Base-by-base conservation (phyloP, 2,113 vertebrate species). In the Channa maculata region DNA sequence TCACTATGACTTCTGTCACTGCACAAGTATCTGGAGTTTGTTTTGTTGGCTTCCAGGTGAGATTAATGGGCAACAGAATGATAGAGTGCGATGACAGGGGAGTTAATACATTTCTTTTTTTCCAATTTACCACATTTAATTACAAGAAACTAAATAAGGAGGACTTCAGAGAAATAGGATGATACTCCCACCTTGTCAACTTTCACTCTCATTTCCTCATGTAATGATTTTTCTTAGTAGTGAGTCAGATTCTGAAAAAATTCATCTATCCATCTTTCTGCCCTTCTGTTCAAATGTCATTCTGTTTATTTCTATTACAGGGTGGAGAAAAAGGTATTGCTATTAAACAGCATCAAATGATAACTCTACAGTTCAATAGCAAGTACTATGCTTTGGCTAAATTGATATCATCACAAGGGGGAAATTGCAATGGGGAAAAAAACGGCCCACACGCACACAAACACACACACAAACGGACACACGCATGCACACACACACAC, bases 321-420 rank as follows among this genome's bases (percentile, higher is more conserved):
- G 39, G 11, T 53, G 54, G 2, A 24, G 59, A 2, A 61, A 73
- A 64, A 60, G 57, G 41, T 46, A 45, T 74, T 57, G 43, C 46
- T 80, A 85, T 88, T 75, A 84, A 89, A 84, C 65, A 55, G 60
- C 67, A 86, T 87, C 64, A 86, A 71, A 85, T 88, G 77, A 85
- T 82, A 79, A 78, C 88, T 86, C 71, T 68, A 83, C 82, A 88
- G 70, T 77, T 86, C 80, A 81, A 82, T 67, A 79, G 71, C 73
- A 67, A 81, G 64, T 77, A 54, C 63, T 64, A 86, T 89, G 77
- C 50, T 80, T 71, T 13, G 8, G 45, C 74, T 84, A 87, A 92
- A 91, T 87, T 86, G 86, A 90, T 91, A 87, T 86, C 71, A 90
- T 89, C 85, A 79, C 80, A 52, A 59, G 74, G 43, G 65, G 87